Conservation (phyloP, 2,113 vertebrate species). For the Neodontobutis hainanensis region DNA sequence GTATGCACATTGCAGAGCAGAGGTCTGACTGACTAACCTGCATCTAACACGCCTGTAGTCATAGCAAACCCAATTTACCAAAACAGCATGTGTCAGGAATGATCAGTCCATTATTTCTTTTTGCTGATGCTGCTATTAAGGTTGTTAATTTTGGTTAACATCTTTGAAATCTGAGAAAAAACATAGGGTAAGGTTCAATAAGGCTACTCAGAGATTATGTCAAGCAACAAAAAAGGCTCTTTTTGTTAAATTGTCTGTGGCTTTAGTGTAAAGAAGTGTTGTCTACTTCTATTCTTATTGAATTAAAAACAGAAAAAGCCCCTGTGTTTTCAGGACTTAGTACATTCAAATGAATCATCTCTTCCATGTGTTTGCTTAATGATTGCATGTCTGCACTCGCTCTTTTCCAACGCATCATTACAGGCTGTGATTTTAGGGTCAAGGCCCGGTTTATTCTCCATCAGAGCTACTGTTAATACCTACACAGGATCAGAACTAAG, state of each 20-base stretch:
- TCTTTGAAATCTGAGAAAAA: neutral
- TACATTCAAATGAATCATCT: slow-evolving; percentile 69
- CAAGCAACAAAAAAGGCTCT: neutral
- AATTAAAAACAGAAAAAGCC: slow-evolving; percentile 50
- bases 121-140: no score
- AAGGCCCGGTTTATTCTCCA: slow-evolving; percentile 36
- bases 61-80: neutral
- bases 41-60: neutral
- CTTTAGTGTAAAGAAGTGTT: slow-evolving; percentile 15
- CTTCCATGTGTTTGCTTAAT: slow-evolving; percentile 74
- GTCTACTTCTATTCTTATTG: slow-evolving; percentile 23
- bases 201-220: neutral
- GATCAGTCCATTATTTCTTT: no score
- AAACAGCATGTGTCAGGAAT: neutral
- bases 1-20: neutral
- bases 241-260: neutral
- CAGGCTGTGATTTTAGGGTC: slow-evolving; percentile 55
- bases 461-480: slow-evolving; percentile 25
- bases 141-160: no score
- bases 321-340: slow-evolving; percentile 44
- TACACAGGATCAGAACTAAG: slow-evolving; percentile 15
- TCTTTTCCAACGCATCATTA: slow-evolving; percentile 68
- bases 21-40: no score
- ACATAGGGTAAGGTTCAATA: no score
- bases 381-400: slow-evolving; percentile 69